phyloP scores from a whole-genome alignment of 2,113 vertebrate genomes.

The Pelodiscus sinensis region DNA sequence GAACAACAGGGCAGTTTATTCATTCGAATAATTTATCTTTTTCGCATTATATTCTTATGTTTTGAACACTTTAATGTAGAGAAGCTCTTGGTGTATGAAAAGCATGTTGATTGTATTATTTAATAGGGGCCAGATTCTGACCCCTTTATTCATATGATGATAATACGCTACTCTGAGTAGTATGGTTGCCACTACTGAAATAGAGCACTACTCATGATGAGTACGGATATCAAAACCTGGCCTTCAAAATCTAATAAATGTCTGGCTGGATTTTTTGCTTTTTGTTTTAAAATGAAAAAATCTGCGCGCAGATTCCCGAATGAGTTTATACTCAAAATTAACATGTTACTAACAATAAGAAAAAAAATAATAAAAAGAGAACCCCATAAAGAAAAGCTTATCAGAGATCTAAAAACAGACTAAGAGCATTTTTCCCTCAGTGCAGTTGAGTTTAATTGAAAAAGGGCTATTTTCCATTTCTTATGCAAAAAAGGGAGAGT shows the following conservation, averaged over 20 bases:
- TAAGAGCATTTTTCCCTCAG: neutral
- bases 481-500: neutral
- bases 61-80: neutral
- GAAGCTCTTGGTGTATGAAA: neutral
- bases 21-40: neutral
- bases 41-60: neutral
- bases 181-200: neutral
- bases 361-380: neutral
- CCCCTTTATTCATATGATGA: neutral
- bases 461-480: neutral
- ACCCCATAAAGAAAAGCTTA: neutral
- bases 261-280: neutral
- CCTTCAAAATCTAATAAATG: neutral
- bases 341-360: neutral
- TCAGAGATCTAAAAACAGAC: neutral
- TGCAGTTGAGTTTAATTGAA: neutral
- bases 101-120: neutral
- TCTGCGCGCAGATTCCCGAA: neutral
- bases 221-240: neutral
- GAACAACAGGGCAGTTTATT: neutral
- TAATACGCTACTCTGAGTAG: neutral
- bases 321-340: neutral
- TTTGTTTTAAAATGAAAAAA: neutral
- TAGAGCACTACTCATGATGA: neutral
- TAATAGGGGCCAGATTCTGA: neutral